Base-by-base conservation (phyloP, 2,888 invertebrate genomes). In the Rhamnusium bicolor region DNA sequence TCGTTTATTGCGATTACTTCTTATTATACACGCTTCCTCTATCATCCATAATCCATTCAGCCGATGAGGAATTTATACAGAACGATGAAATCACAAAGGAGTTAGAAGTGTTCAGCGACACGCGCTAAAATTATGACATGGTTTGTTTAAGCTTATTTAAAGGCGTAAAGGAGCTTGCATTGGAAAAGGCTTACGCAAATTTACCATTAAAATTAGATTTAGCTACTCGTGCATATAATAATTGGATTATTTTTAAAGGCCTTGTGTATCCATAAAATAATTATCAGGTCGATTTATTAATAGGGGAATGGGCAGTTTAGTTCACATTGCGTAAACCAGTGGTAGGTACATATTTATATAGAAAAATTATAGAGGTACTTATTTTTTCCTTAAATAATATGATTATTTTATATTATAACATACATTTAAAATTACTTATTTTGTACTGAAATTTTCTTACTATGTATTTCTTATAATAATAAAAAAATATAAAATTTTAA, bases 61-160 rank as follows among this genome's bases (percentile, higher is more conserved):
- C 29, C 63, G 63, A 29, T 63, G 49, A 8, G 49, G 24, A 63
- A 47, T 63, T 27, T 27, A 24, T 49, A 10, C 63, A 27, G 27
- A 47, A 24, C 14, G 63, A 6, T 24, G 27, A 49, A 14, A 51
- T 51, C 49, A 63, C 63, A 63, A 63, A 63, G 63, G 49, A 63
- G 58, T 58, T 32, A 32, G 58, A 32, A 54, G 54, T 54, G 54
- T 32, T 27, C 49, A 21, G 18, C 16, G 63, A 63, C 63, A 51
- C 63, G 27, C 63, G 63, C 27, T 49, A 29, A 27, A 49, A 63
- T 63, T 27, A 63, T 16, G 63, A 63, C 63, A 61, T 47, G 61
- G 61, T 61, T 61, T 61, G 61, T 61, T 61, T 61, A 47, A 61
- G 61, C 61, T 5, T 29, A 18, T 19, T 21, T 21, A 61, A 61